Evolutionary conservation across 1,140 invertebrate species (phyloP).

Genomic region (Zaprionus inermis): DNA sequence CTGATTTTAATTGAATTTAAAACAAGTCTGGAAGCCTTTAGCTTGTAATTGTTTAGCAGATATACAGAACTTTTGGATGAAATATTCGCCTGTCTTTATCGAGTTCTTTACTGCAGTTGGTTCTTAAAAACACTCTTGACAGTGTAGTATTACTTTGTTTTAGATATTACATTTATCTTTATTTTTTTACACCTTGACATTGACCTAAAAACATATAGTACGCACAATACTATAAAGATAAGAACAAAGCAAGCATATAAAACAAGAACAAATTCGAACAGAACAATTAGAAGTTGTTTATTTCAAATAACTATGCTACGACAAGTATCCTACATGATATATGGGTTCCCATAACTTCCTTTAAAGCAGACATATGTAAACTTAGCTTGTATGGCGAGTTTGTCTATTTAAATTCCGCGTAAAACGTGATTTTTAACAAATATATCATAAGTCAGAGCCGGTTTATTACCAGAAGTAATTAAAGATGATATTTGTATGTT

Average conservation of each 20-base stretch:
- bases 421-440: neutral
- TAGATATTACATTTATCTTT: no score
- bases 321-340: neutral
- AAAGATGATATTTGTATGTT: neutral
- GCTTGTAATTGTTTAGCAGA: no score
- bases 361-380: neutral
- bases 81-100: no score
- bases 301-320: no score
- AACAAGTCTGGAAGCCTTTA: neutral
- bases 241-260: no score
- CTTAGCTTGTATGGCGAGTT: neutral
- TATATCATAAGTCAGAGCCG: neutral
- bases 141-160: no score
- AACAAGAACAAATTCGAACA: no score
- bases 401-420: neutral
- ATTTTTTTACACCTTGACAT: slow-evolving; percentile 22
- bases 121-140: neutral
- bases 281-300: neutral
- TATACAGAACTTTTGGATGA: no score
- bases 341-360: neutral
- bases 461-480: neutral
- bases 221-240: slow-evolving; percentile 6
- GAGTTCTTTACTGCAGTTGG: neutral
- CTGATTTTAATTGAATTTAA: neutral
- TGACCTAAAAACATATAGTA: slow-evolving; percentile 17